These are phyloP conservation scores for Mionectes olivaceus DNA, from an alignment of 2,797 vertebrate genomes.

Conservation along the genomic window DNA sequence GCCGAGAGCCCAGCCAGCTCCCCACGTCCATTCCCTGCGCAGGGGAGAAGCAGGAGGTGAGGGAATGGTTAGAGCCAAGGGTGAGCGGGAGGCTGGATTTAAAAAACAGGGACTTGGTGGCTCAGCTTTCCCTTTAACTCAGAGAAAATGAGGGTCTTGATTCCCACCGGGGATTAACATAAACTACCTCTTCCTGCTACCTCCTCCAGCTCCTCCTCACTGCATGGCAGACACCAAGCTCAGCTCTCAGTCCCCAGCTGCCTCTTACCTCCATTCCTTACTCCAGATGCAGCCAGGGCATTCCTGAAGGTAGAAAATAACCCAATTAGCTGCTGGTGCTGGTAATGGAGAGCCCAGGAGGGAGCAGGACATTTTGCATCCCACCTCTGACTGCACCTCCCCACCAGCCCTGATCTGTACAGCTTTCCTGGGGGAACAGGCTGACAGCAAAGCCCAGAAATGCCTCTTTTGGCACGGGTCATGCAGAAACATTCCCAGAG, in stretches of 20 bases:
- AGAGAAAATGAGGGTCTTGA: not conserved
- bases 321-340: not conserved
- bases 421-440: not conserved
- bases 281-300: not conserved
- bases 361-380: not conserved
- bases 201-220: not conserved
- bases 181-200: not conserved
- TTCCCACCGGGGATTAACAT: not conserved
- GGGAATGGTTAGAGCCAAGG: not conserved
- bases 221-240: not conserved
- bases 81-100: not conserved
- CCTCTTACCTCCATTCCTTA: not conserved
- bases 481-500: not conserved
- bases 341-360: not conserved
- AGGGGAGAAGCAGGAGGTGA: not conserved
- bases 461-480: not conserved
- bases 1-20: not conserved
- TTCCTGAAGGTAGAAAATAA: not conserved
- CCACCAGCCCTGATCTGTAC: not conserved
- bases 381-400: not conserved
- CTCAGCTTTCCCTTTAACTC: not conserved
- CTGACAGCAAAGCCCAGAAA: not conserved
- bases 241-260: not conserved
- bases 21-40: fast-evolving
- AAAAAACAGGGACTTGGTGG: fast-evolving